phyloP scores from a whole-genome alignment of 2,113 vertebrate species.

The Ptyas mucosa region DNA sequence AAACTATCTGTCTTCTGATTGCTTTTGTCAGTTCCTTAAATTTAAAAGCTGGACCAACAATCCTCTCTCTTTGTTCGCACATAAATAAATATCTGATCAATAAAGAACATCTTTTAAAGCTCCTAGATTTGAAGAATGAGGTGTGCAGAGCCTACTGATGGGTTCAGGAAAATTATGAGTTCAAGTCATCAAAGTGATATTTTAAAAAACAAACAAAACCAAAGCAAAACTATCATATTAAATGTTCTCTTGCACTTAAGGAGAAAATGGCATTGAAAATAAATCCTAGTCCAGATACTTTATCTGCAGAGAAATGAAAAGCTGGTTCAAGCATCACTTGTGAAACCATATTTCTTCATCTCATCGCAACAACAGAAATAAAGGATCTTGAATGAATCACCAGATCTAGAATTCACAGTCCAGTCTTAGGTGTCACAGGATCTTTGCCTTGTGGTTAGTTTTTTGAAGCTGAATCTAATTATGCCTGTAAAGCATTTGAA shows the following conservation, averaged over 20 bases:
- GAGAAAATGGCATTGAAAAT: neutral
- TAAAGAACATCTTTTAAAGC: conserved; percentile 45
- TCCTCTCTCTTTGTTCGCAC: conserved; percentile 37
- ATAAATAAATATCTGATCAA: conserved; percentile 50
- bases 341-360: neutral
- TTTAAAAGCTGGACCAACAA: conserved; percentile 55
- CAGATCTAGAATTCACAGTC: neutral
- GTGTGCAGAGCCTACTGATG: neutral
- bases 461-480: neutral
- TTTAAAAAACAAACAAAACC: neutral
- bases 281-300: neutral
- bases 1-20: conserved; percentile 59
- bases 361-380: neutral
- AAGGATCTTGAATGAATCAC: neutral
- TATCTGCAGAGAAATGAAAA: neutral
- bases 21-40: conserved; percentile 62
- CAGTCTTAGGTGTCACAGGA: neutral
- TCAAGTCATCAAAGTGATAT: neutral
- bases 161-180: conserved; percentile 9
- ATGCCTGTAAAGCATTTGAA: no score
- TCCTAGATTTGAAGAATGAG: conserved; percentile 31
- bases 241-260: neutral
- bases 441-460: neutral
- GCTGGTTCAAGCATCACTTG: neutral
- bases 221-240: neutral